Percentiles rank a stretch among this genome's conserved stretches.
Evolutionary conservation across 2,888 invertebrate genomes (phyloP).

Genomic region (Mythimna albipuncta): DNA sequence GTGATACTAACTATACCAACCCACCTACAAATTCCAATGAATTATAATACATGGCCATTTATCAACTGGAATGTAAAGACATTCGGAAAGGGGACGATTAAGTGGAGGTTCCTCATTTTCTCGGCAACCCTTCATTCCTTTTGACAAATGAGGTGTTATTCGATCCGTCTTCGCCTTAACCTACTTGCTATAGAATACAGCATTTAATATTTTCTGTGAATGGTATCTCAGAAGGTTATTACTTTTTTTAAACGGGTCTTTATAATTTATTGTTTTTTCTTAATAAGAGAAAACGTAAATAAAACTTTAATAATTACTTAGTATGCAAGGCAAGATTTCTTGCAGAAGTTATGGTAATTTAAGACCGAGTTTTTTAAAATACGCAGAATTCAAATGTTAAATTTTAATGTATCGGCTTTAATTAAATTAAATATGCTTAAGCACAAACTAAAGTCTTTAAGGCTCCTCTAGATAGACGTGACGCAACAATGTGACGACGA

Average conservation of each 20-base stretch:
- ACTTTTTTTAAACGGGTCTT: not conserved
- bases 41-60: conserved; percentile 49
- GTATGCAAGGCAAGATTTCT: not conserved
- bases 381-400: no score
- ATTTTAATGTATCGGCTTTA: no score
- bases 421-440: no score
- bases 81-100: conserved; percentile 48
- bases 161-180: conserved; percentile 45
- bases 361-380: no score
- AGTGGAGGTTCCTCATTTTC: conserved; percentile 60
- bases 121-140: conserved; percentile 61
- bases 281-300: not conserved
- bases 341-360: not conserved
- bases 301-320: not conserved
- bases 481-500: not conserved
- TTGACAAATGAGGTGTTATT: conserved; percentile 63
- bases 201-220: conserved; percentile 27
- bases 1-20: not conserved
- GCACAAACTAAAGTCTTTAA: not conserved
- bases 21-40: conserved; percentile 9
- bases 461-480: not conserved
- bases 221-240: not conserved
- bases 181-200: conserved; percentile 26
- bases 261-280: not conserved
- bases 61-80: conserved; percentile 58